Evolutionary conservation across 2,888 invertebrate genomes (phyloP), one percentile per base, ranked within the genome.

Genomic region (Gandaritis pyraliata): DNA sequence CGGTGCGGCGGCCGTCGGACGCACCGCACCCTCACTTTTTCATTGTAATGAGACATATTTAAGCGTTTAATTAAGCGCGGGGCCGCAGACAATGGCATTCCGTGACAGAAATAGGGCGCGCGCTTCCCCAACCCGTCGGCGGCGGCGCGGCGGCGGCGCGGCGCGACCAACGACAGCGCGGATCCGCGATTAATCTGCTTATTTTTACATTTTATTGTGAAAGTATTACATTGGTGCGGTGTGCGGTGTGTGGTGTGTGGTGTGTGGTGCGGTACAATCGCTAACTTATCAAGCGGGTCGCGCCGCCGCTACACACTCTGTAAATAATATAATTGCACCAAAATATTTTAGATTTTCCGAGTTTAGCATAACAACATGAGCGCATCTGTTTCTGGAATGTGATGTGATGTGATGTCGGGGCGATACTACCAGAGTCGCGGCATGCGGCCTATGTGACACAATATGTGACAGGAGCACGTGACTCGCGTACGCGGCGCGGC

Each of bases 1-100:
- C 33, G 10, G 33, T 8, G 33, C 33, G 8, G 8, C 48, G 8
- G 48, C 45, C 38, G 16, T 18, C 16, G 16, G 36, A 29, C n/a
- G 48, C 55, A 45, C 36, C 45, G 57, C 13, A 30, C 16, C 45
- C 18, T 30, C 56, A 49, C 56, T 48, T 18, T 58, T 64, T 58
- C 60, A 56, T 58, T 61, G 63, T 63, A 61, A 65, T 48, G 60
- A 61, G 68, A 68, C 61, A 58, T 65, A 36, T 58, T 57, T 49
- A 46, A 66, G 53, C 60, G 53, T 64, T 66, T 64, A 66, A 66
- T 66, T 48, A 60, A 53, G 58, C 58, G 58, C 58, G 58, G 50
- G 51, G 58, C 58, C 61, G 63, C 63, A 66, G 65, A 69, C 69
- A 66, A 69, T 69, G 61, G 60, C 69, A 65, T 66, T 69, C 69